Percentiles rank a stretch among this genome's conserved stretches.
Evolutionary conservation across 2,888 invertebrate genomes (phyloP).

Genomic region (Cryptus viduatorius): DNA sequence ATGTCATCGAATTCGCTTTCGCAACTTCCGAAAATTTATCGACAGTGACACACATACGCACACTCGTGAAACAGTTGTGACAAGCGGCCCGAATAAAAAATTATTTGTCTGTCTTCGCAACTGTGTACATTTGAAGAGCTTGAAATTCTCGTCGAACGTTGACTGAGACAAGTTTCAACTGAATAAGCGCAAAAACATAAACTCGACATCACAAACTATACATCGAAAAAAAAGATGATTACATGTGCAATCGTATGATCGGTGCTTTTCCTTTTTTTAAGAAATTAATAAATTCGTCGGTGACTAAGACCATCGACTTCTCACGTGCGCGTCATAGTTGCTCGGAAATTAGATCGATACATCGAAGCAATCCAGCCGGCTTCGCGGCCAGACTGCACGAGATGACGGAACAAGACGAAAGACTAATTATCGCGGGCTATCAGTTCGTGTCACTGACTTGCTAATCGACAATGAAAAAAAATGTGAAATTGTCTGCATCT

Average conservation of each 20-base stretch:
- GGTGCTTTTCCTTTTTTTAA: background rate
- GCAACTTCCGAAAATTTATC: constrained; percentile 7
- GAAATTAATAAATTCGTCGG: background rate
- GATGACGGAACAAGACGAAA: background rate
- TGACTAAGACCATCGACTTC: constrained; percentile 5
- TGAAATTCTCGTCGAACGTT: background rate
- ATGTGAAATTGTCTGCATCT: constrained; percentile 16
- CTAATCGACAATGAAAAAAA: background rate
- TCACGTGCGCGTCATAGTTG: background rate
- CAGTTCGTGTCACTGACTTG: background rate
- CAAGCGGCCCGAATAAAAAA: background rate
- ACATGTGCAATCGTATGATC: background rate
- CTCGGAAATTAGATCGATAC: constrained; percentile 12
- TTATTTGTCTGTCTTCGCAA: background rate
- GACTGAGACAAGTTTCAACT: background rate
- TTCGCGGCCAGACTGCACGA: background rate
- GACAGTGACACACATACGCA: background rate
- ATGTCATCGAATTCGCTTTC: constrained; percentile 28
- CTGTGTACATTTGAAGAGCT: background rate
- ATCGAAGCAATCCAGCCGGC: background rate
- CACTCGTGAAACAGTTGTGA: background rate
- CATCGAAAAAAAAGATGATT: background rate
- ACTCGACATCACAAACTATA: background rate
- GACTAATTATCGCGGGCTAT: background rate
- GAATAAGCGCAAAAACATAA: background rate